Conservation (phyloP, 2,888 invertebrate species). For the Agriopis aurantiaria region DNA sequence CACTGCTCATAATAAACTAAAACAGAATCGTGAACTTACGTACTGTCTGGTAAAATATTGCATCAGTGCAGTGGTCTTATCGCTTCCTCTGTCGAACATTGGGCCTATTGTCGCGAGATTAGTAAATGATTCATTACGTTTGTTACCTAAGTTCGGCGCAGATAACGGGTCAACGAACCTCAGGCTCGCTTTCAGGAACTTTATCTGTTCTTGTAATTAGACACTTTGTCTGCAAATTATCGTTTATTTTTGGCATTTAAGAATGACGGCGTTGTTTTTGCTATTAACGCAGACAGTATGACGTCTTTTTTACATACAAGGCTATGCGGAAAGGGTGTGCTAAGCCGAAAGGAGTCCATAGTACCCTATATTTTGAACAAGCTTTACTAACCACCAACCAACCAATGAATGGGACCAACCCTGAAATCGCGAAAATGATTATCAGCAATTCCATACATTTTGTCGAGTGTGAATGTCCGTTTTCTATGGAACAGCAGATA, state of each 20-base stretch:
- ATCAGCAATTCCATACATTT: too few relatives aligned
- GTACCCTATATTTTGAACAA: neutral
- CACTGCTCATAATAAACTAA: neutral
- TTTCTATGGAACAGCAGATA: too few relatives aligned
- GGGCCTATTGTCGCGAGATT: conserved; percentile 71
- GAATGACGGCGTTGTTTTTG: neutral
- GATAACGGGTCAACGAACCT: conserved; percentile 49
- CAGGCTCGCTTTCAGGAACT: conserved; percentile 40
- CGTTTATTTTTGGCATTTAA: conserved; percentile 1
- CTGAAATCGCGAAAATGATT: too few relatives aligned
- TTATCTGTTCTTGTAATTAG: conserved; percentile 26
- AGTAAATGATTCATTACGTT: conserved; percentile 75
- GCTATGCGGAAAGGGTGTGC: neutral
- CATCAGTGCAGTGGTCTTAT: conserved; percentile 69
- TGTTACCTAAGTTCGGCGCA: conserved; percentile 52
- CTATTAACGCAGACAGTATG: neutral
- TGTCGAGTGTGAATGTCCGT: too few relatives aligned
- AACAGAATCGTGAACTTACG: neutral
- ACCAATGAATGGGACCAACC: too few relatives aligned
- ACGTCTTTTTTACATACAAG: neutral
- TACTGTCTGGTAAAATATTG: conserved; percentile 12
- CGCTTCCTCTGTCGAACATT: conserved; percentile 74
- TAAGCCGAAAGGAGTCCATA: too few relatives aligned
- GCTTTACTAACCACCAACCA: too few relatives aligned
- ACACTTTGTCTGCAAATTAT: conserved; percentile 29